Percentiles rank a stretch among this genome's conserved stretches.
Evolutionary conservation across 2,888 invertebrate species (phyloP).

Genomic region (Dendrolimus pini): DNA sequence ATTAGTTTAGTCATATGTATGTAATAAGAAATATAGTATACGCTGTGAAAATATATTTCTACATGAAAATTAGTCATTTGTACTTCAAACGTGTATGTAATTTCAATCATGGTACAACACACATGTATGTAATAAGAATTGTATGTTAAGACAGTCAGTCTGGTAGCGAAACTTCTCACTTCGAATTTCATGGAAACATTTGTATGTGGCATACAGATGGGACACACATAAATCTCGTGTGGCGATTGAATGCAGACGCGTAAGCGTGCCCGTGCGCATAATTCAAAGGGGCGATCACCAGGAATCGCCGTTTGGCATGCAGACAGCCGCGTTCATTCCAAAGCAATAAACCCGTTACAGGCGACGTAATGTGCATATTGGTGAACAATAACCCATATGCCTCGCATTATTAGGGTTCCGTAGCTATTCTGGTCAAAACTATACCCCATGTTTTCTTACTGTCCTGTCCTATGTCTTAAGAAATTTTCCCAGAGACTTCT

Average conservation of each 20-base stretch:
- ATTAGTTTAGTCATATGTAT: too few relatives aligned
- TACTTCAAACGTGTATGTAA: too few relatives aligned
- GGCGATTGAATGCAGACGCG: constrained; percentile 64
- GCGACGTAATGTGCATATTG: constrained; percentile 61
- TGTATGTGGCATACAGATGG: constrained; percentile 46
- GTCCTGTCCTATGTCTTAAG: too few relatives aligned
- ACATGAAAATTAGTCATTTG: too few relatives aligned
- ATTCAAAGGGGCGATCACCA: constrained; percentile 72
- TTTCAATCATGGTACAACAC: not conserved
- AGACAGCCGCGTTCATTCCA: constrained; percentile 61
- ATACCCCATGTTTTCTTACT: too few relatives aligned
- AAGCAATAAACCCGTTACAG: constrained; percentile 69
- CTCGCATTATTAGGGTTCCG: not conserved
- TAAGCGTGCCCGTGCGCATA: constrained; percentile 67
- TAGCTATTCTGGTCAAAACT: too few relatives aligned
- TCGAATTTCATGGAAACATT: constrained; percentile 55
- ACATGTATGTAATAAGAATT: not conserved
- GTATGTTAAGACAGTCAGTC: not conserved
- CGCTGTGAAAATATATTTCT: too few relatives aligned
- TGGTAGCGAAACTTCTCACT: constrained; percentile 30
- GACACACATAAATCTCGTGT: constrained; percentile 58
- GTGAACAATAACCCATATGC: constrained; percentile 27
- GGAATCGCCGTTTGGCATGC: constrained; percentile 68
- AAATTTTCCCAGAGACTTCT: too few relatives aligned
- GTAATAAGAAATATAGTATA: too few relatives aligned